These are phyloP conservation scores for Cyclophora albipunctata DNA, from an alignment of 2,888 invertebrate genomes.

Conservation along the genomic window DNA sequence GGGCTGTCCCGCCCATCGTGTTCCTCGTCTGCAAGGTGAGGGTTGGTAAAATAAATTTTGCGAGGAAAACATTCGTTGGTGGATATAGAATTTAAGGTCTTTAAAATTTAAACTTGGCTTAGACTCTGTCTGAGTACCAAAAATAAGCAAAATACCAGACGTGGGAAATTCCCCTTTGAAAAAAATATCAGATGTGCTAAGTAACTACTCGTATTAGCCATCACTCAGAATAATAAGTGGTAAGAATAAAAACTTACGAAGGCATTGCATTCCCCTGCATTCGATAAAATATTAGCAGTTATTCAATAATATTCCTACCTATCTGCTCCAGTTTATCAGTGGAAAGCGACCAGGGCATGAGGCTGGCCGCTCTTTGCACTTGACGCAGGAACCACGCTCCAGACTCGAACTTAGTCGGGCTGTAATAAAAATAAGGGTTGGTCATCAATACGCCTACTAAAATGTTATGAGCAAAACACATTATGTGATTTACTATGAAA, in stretches of 20 bases:
- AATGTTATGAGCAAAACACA: not conserved
- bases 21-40: conserved; percentile 48
- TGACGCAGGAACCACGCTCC: conserved; percentile 63
- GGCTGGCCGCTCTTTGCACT: conserved; percentile 53
- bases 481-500: not conserved
- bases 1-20: conserved; percentile 46
- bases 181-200: too few relatives aligned
- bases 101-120: too few relatives aligned
- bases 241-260: not conserved
- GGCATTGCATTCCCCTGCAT: too few relatives aligned
- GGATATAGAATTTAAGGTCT: not conserved
- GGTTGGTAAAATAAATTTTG: too few relatives aligned
- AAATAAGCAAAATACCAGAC: too few relatives aligned
- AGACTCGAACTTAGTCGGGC: conserved; percentile 55
- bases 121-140: too few relatives aligned
- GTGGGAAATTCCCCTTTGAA: too few relatives aligned
- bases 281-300: too few relatives aligned
- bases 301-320: conserved; percentile 29
- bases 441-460: not conserved
- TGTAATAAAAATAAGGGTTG: conserved; percentile 27
- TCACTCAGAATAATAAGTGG: not conserved
- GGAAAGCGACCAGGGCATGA: conserved; percentile 65
- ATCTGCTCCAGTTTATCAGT: conserved; percentile 66
- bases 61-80: too few relatives aligned
- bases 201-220: too few relatives aligned